Evolutionary conservation across 2,888 invertebrate genomes (phyloP).

Genomic region (Dasypolia templi): DNA sequence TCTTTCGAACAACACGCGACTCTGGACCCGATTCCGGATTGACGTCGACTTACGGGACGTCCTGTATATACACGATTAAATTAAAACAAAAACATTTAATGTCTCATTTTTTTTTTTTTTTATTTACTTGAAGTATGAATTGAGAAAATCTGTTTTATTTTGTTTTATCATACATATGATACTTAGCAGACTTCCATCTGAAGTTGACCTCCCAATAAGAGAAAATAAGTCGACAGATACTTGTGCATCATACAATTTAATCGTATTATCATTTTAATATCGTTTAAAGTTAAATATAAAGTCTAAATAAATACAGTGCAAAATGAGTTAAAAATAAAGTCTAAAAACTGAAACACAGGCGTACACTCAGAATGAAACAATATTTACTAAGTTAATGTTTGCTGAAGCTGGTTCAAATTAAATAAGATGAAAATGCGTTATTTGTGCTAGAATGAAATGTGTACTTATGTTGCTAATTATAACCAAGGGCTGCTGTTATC

Average conservation of each 20-base stretch:
- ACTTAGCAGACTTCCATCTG: not conserved
- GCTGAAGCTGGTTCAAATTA: slow-evolving; percentile 15
- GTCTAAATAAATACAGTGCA: slow-evolving; percentile 3
- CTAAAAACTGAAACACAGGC: slow-evolving; percentile 18
- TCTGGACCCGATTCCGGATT: too few species aligned
- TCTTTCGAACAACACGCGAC: too few species aligned
- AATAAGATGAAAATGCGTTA: slow-evolving; percentile 49
- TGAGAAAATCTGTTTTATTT: too few species aligned
- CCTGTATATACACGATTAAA: too few species aligned
- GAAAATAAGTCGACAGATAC: not conserved
- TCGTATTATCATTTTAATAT: not conserved
- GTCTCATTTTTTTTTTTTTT: too few species aligned
- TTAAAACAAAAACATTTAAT: too few species aligned
- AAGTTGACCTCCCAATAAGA: not conserved
- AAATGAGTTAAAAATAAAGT: slow-evolving; percentile 15
- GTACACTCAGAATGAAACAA: slow-evolving; percentile 36
- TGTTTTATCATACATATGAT: too few species aligned
- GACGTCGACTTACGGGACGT: too few species aligned
- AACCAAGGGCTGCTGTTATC: slow-evolving; percentile 41
- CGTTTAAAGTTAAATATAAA: not conserved
- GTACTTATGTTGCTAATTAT: slow-evolving; percentile 47
- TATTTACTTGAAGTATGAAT: too few species aligned
- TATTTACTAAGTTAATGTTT: slow-evolving; percentile 34
- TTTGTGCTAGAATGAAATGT: slow-evolving; percentile 40
- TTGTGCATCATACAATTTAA: not conserved